Conservation (phyloP, 2,888 invertebrate genomes). For the Deilephila porcellus region DNA sequence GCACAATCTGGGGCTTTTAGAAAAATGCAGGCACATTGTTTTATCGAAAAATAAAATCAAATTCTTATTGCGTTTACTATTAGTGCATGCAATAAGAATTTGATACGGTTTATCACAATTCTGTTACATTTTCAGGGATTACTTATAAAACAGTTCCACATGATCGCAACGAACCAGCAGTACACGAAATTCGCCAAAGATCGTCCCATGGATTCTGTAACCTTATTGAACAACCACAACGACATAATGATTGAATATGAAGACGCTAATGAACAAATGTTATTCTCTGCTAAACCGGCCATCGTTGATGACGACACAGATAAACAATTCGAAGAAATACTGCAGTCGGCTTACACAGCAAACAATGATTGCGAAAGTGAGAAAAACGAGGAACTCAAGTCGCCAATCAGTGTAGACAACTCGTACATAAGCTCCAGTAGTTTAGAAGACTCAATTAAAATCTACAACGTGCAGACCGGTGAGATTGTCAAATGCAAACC, state of each 20-base stretch:
- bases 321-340: constrained; percentile 73
- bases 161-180: constrained; percentile 74
- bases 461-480: constrained; percentile 81
- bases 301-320: constrained; percentile 72
- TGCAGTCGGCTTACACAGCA: constrained; percentile 65
- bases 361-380: constrained; percentile 46
- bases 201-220: constrained; percentile 59
- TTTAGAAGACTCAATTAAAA: constrained; percentile 81
- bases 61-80: constrained; percentile 39
- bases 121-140: constrained; percentile 73
- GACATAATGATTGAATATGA: constrained; percentile 77
- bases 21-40: background rate
- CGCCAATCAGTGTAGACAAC: constrained; percentile 68
- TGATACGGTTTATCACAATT: constrained; percentile 40
- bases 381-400: constrained; percentile 61
- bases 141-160: constrained; percentile 79
- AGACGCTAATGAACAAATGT: constrained; percentile 60
- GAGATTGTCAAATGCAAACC: constrained; percentile 80
- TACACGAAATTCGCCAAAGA: constrained; percentile 70
- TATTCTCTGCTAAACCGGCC: constrained; percentile 70
- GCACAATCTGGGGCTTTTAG: constrained; percentile 14
- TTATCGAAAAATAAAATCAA: background rate
- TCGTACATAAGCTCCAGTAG: constrained; percentile 78
- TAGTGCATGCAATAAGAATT: background rate
- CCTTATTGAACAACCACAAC: constrained; percentile 63